These are phyloP conservation scores for Austrofundulus limnaeus DNA, from an alignment of 2,113 vertebrate genomes.

Conservation along the genomic window DNA sequence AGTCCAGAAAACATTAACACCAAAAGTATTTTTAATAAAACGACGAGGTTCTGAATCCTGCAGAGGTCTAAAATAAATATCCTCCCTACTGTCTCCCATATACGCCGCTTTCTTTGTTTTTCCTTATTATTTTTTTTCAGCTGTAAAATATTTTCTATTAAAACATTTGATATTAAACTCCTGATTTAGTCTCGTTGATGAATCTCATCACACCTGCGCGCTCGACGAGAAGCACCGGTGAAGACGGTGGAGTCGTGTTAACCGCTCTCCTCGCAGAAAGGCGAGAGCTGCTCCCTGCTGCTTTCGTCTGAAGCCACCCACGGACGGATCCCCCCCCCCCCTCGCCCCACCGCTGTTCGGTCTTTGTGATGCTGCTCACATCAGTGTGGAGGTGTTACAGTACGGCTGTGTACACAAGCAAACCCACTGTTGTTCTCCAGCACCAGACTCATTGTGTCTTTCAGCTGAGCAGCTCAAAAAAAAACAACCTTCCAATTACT, in stretches of 20 bases:
- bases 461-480: not conserved
- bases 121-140: slow-evolving; percentile 39
- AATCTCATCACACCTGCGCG: slow-evolving; percentile 35
- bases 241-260: slow-evolving; percentile 27
- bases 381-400: slow-evolving; percentile 48
- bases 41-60: not conserved
- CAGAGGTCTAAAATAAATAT: slow-evolving; percentile 4
- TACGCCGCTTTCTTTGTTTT: slow-evolving; percentile 37
- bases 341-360: slow-evolving; percentile 48
- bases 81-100: not conserved
- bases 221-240: slow-evolving; percentile 47
- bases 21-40: not conserved
- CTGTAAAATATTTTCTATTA: slow-evolving; percentile 68
- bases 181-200: slow-evolving; percentile 41
- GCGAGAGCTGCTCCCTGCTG: slow-evolving; percentile 36
- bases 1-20: slow-evolving; percentile 11
- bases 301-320: slow-evolving; percentile 49
- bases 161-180: slow-evolving; percentile 65
- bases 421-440: slow-evolving; percentile 31
- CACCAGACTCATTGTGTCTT: not conserved
- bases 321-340: slow-evolving; percentile 36
- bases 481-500: not conserved
- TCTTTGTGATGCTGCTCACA: slow-evolving; percentile 37
- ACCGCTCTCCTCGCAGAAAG: slow-evolving; percentile 24
- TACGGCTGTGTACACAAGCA: slow-evolving; percentile 40